Evolutionary conservation across 2,113 vertebrate species (phyloP).

Genomic region (Osmerus eperlanus): DNA sequence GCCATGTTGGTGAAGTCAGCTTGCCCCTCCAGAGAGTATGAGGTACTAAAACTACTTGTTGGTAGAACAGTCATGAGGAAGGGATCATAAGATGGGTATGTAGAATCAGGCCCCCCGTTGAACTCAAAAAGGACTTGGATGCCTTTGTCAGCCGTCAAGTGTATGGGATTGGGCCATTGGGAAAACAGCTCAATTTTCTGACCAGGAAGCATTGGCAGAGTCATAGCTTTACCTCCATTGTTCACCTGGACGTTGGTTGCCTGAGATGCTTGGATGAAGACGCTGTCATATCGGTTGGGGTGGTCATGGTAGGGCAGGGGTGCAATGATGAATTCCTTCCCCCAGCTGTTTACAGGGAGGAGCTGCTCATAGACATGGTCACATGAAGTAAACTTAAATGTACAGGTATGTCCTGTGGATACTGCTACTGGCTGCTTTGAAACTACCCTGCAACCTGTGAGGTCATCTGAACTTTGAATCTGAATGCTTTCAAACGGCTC

Average conservation of each 20-base stretch:
- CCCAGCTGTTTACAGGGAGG: conserved; percentile 37
- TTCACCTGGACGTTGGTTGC: conserved; percentile 42
- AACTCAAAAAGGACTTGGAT: conserved; percentile 63
- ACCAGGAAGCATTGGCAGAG: conserved; percentile 38
- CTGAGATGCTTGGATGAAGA: conserved; percentile 53
- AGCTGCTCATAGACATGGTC: conserved; percentile 67
- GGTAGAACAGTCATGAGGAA: conserved; percentile 58
- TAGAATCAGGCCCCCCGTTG: conserved; percentile 22
- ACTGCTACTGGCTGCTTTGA: conserved; percentile 41
- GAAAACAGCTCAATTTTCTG: conserved; percentile 39
- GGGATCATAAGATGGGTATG: conserved; percentile 34
- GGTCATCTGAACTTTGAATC: conserved; percentile 52
- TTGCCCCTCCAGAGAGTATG: conserved; percentile 47
- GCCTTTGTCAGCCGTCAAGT: conserved; percentile 48
- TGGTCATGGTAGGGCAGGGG: conserved; percentile 31
- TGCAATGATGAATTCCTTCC: conserved; percentile 47
- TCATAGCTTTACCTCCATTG: not conserved
- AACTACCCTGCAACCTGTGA: conserved; percentile 51
- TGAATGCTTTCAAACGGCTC: conserved; percentile 48
- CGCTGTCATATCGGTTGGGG: conserved; percentile 28
- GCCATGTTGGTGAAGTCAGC: conserved; percentile 31
- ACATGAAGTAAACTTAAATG: conserved; percentile 46
- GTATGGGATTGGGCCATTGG: conserved; percentile 30
- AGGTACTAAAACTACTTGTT: conserved; percentile 42
- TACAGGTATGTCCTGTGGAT: conserved; percentile 63